Conservation (phyloP, 2,888 invertebrate species). For the Napeogenes inachia region DNA sequence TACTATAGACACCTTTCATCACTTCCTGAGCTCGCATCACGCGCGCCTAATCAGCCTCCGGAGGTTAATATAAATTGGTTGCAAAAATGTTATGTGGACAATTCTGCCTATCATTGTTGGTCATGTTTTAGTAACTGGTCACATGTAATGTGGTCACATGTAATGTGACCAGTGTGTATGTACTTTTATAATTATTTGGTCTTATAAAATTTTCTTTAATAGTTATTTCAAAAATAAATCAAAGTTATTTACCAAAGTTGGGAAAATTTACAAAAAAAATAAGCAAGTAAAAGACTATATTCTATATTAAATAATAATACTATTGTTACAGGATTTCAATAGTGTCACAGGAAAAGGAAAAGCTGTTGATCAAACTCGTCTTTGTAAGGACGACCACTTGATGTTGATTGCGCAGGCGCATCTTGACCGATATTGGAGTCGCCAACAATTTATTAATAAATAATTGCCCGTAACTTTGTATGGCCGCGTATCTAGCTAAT, state of each 20-base stretch:
- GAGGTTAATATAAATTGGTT: constrained; percentile 38
- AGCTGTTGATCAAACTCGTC: background rate
- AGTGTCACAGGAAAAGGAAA: no score
- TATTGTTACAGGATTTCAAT: no score
- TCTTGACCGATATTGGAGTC: constrained; percentile 23
- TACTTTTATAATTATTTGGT: no score
- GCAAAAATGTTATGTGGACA: constrained; percentile 13
- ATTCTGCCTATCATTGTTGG: background rate
- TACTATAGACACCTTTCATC: constrained; percentile 39
- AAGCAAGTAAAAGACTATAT: no score
- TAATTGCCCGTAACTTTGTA: no score
- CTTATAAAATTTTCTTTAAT: no score
- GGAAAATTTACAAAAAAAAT: no score
- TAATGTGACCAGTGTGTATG: no score
- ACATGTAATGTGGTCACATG: background rate
- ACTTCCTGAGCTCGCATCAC: constrained; percentile 59
- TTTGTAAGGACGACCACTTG: constrained; percentile 6
- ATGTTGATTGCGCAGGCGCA: constrained; percentile 15
- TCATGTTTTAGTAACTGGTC: background rate
- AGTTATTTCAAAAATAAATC: no score
- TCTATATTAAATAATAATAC: no score
- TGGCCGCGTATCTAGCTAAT: no score
- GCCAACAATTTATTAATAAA: constrained; percentile 14
- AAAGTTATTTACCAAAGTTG: no score
- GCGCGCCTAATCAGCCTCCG: constrained; percentile 43